Evolutionary conservation across 2,113 vertebrate species (phyloP).

Genomic region (Cercocebus atys): DNA sequence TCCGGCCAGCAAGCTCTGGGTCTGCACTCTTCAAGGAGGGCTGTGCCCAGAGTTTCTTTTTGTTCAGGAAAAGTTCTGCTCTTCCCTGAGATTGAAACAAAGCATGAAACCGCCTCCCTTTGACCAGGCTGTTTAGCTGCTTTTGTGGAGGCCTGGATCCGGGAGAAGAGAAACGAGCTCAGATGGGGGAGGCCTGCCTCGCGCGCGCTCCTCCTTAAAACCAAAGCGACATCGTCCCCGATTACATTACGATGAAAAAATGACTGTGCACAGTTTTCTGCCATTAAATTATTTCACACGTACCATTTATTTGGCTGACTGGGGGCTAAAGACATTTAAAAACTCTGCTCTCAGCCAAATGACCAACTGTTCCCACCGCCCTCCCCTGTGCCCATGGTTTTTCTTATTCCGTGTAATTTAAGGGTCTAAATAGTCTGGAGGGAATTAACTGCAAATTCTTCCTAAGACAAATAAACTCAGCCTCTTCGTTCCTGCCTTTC

Average conservation of each 20-base stretch:
- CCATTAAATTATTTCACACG: constrained; percentile 79
- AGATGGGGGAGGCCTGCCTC: not conserved
- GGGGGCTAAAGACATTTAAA: constrained; percentile 77
- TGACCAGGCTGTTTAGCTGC: not conserved
- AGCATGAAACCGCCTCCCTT: not conserved
- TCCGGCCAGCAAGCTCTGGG: not conserved
- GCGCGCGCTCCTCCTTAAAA: not conserved
- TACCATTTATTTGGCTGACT: constrained; percentile 67
- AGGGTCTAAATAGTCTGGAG: constrained; percentile 85
- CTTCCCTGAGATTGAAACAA: not conserved
- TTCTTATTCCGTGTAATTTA: constrained; percentile 81
- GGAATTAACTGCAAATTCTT: constrained; percentile 88
- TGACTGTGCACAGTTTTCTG: constrained; percentile 36
- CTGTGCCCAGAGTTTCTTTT: not conserved
- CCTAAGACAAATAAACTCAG: constrained; percentile 88
- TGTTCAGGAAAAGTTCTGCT: not conserved
- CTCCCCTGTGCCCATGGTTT: constrained; percentile 1
- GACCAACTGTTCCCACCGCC: constrained; percentile 64
- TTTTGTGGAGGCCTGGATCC: rapidly evolving
- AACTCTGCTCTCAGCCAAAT: constrained; percentile 59
- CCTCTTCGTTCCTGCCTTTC: constrained; percentile 72
- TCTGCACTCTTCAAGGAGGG: not conserved
- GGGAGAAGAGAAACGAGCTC: not conserved
- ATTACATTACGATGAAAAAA: not conserved
- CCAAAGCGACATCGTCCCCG: not conserved